These are phyloP conservation scores for Heliconius hermathena DNA, from an alignment of 1,140 invertebrate genomes.

Conservation along the genomic window DNA sequence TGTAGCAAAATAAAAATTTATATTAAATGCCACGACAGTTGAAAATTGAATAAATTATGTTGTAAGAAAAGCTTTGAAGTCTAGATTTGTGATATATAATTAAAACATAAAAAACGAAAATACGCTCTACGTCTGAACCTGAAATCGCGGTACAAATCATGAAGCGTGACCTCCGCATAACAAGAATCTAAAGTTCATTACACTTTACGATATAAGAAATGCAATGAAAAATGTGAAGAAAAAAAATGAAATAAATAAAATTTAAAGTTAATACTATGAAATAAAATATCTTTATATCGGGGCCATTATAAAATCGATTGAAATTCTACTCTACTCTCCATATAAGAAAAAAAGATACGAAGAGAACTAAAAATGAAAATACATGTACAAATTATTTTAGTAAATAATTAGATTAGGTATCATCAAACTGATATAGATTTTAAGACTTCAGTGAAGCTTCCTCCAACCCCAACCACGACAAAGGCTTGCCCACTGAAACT, in stretches of 20 bases:
- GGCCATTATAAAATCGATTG: too few species aligned
- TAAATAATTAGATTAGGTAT: too few species aligned
- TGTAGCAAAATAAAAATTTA: background rate
- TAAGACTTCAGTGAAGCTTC: background rate
- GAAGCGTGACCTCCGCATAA: conserved; percentile 34
- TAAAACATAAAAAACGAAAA: background rate
- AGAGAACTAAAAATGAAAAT: background rate
- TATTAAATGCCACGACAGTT: too few species aligned
- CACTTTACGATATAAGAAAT: conserved; percentile 19
- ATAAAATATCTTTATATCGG: too few species aligned
- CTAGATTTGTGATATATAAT: too few species aligned
- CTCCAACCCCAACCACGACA: background rate
- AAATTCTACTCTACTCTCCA: too few species aligned
- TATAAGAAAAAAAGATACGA: too few species aligned
- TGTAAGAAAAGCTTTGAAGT: too few species aligned
- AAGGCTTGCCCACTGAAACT: conserved; percentile 31
- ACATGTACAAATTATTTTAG: background rate
- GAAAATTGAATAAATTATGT: too few species aligned
- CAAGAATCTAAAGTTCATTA: conserved; percentile 38
- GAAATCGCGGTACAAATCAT: conserved; percentile 25
- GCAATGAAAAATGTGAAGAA: background rate
- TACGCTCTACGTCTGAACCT: conserved; percentile 29
- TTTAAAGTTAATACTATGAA: too few species aligned
- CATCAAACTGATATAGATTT: too few species aligned
- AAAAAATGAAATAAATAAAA: too few species aligned